A percentile compares a stretch with the other conserved stretches of the same genome.
Conservation (phyloP, 2,113 vertebrate species). For the Syrmaticus mikado region DNA sequence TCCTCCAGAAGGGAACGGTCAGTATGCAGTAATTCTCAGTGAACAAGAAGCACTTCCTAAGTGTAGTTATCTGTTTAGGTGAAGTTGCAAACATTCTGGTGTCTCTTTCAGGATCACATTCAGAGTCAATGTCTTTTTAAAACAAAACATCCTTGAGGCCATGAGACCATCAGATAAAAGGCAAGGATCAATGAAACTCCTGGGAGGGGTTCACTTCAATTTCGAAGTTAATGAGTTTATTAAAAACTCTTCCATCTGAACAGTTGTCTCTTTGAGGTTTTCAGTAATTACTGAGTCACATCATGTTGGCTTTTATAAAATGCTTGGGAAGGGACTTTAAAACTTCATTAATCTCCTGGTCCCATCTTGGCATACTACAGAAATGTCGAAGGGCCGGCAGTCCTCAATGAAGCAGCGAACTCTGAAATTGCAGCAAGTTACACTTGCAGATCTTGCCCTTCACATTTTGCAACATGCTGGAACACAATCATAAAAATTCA, state of each 20-base stretch:
- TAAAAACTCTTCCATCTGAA: constrained; percentile 20
- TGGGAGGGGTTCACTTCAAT: background rate
- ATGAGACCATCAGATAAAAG: background rate
- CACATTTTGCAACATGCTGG: background rate
- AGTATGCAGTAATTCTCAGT: background rate
- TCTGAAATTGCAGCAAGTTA: background rate
- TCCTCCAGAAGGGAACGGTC: background rate
- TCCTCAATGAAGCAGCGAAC: background rate
- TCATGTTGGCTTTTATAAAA: constrained; percentile 19
- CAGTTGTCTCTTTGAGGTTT: constrained; percentile 11
- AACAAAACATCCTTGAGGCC: background rate
- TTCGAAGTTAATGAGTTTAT: constrained; percentile 33
- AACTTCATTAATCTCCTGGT: constrained; percentile 35
- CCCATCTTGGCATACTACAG: background rate
- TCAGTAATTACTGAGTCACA: constrained; percentile 10
- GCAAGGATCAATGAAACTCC: constrained; percentile 24
- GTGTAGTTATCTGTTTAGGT: background rate
- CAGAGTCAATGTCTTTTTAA: background rate
- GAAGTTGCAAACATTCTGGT: background rate
- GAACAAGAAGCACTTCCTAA: background rate
- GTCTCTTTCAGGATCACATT: background rate
- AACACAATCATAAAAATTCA: background rate
- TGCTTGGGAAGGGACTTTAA: constrained; percentile 41
- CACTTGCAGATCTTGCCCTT: background rate
- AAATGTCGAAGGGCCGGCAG: background rate